These are phyloP conservation scores for Elgonia sp. DNA, from an alignment of 2,888 invertebrate species.

Conservation along the genomic window DNA sequence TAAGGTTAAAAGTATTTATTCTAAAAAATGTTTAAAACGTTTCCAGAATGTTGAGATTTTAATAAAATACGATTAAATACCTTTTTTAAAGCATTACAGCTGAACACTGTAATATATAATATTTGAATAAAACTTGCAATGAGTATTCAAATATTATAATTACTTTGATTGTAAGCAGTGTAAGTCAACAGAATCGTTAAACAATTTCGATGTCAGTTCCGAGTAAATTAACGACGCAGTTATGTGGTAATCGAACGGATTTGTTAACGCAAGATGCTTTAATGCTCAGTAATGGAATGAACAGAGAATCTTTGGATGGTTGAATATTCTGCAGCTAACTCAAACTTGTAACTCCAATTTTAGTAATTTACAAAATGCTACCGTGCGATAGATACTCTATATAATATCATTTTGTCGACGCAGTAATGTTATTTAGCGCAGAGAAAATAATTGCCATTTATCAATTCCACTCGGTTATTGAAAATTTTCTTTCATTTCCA, in stretches of 20 bases:
- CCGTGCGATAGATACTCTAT: constrained; percentile 77
- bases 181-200: constrained; percentile 27
- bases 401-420: constrained; percentile 78
- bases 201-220: constrained; percentile 54
- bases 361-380: constrained; percentile 54
- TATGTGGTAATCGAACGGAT: constrained; percentile 65
- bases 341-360: constrained; percentile 58
- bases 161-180: constrained; percentile 7
- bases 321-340: constrained; percentile 52
- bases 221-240: constrained; percentile 58
- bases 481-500: too few species aligned
- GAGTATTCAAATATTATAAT: background rate
- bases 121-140: too few species aligned
- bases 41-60: too few species aligned
- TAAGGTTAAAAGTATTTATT: too few species aligned
- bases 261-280: constrained; percentile 64
- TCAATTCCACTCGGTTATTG: too few species aligned
- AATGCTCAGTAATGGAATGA: constrained; percentile 62
- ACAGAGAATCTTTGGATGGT: constrained; percentile 53
- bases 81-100: too few species aligned
- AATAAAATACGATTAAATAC: too few species aligned
- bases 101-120: too few species aligned
- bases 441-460: background rate
- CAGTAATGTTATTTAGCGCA: constrained; percentile 81
- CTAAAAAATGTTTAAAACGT: too few species aligned